phyloP scores from a whole-genome alignment of 2,888 invertebrate species.

The Pyrrhia umbra region DNA sequence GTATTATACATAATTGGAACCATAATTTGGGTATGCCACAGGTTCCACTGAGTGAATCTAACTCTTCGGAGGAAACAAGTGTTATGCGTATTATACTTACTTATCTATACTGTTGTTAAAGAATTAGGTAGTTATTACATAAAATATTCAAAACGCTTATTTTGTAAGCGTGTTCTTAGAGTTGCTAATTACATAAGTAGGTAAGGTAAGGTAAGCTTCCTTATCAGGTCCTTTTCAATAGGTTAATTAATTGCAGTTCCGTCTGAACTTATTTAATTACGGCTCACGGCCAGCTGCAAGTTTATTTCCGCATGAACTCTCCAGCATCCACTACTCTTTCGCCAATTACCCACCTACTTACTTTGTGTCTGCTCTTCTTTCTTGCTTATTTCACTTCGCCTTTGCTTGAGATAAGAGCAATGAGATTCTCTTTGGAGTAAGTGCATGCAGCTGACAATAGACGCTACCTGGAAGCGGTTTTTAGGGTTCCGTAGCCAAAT shows the following conservation, averaged over 20 bases:
- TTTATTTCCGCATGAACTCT: constrained; percentile 74
- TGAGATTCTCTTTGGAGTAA: constrained; percentile 65
- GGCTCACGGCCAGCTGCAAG: constrained; percentile 65
- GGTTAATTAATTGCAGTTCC: constrained; percentile 72
- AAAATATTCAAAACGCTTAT: constrained; percentile 6
- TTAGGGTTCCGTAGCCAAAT: too few relatives aligned
- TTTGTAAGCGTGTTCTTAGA: constrained; percentile 9
- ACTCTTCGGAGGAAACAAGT: too few relatives aligned
- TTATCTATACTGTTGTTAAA: too few relatives aligned
- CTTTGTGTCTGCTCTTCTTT: constrained; percentile 56
- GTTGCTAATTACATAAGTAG: constrained; percentile 12
- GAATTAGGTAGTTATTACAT: too few relatives aligned
- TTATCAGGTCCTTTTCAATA: constrained; percentile 47
- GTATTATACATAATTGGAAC: too few relatives aligned
- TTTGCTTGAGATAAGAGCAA: constrained; percentile 64
- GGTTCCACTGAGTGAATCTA: too few relatives aligned
- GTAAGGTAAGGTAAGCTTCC: constrained; percentile 23
- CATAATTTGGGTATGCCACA: too few relatives aligned
- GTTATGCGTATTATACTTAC: too few relatives aligned
- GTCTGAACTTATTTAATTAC: constrained; percentile 70
- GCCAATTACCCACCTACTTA: constrained; percentile 74
- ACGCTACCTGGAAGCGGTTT: constrained; percentile 33
- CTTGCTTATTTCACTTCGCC: constrained; percentile 60
- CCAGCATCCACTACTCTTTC: constrained; percentile 68
- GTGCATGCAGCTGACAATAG: constrained; percentile 57